Percentiles rank a stretch among this genome's conserved stretches.
These are phyloP conservation scores for Lampropteryx suffumata DNA, from an alignment of 2,888 invertebrate species.

Conservation along the genomic window DNA sequence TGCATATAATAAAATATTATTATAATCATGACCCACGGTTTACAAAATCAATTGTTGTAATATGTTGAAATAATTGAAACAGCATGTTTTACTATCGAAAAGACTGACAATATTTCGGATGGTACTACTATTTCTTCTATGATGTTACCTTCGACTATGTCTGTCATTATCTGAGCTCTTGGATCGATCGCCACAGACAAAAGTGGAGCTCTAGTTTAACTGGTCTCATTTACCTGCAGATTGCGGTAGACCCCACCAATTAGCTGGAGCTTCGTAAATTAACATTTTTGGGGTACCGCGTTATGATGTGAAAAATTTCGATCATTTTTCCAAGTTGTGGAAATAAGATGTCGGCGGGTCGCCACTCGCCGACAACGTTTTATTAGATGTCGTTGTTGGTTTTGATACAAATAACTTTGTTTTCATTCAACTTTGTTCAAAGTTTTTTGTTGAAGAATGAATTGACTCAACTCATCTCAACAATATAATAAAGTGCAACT, in stretches of 20 bases:
- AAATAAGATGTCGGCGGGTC: conserved; percentile 1
- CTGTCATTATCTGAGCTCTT: conserved; percentile 12
- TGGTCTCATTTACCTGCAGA: conserved; percentile 46
- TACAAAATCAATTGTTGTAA: too few species aligned
- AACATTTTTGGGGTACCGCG: conserved; percentile 31
- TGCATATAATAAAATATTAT: too few species aligned
- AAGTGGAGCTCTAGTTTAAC: conserved; percentile 30
- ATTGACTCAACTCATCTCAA: too few species aligned
- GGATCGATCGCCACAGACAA: conserved; percentile 7
- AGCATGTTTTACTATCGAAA: too few species aligned
- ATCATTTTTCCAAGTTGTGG: conserved; percentile 5
- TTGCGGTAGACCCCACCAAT: conserved; percentile 45
- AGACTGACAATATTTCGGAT: too few species aligned
- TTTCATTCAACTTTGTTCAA: too few species aligned
- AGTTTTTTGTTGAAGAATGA: too few species aligned
- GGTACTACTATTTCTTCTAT: conserved; percentile 3
- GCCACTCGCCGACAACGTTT: too few species aligned
- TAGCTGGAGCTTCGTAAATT: conserved; percentile 40
- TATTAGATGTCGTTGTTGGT: background rate
- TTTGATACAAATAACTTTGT: conserved; percentile 9
- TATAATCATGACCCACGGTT: too few species aligned
- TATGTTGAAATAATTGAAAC: too few species aligned
- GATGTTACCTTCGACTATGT: conserved; percentile 1
- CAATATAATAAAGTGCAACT: too few species aligned
- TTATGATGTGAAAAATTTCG: conserved; percentile 18